Base-by-base conservation (phyloP, 2,113 vertebrate species). In the Carlito syrichta region DNA sequence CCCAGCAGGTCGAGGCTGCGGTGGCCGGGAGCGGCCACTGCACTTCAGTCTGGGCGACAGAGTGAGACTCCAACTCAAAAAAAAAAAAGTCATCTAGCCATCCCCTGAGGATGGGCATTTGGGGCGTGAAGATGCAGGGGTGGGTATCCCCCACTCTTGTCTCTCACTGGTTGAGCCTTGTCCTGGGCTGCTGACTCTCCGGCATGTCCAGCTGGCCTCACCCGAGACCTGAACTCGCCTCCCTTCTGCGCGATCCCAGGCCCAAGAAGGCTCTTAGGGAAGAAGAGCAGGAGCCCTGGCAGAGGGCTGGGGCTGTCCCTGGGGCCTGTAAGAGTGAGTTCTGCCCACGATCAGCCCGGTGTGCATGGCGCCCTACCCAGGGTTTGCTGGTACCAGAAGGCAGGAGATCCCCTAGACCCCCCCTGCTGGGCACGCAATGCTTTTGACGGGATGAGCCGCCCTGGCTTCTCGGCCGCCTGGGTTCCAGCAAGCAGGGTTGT, bases 171-270 rank as follows among this genome's bases (percentile, higher is more conserved):
- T 10, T 2, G 12, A 79, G 4, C 38, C 40, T 52, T 60, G 22
- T 38, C 74, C 19, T 63, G 56, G 66, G 25, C 38, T 50, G 4
- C 7, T 32, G 30, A 52, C 60, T 40, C 35, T 50, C 20, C 6
- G 30, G 73, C 23, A 11, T 1, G 2, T 23, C 66, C 17, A 25
- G 66, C 45, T 8, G 22, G 22, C 76, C 27, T 27, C 9, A 13
- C 40, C 22, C 17, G 16, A 68, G 54, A 30, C 30, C 6, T 8
- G 0, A 10, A 13, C 27, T 19, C 94, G 48, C 38, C 22, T 88
- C 12, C 38, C 13, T 8, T 45, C 6, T 9, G 32, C 48, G 7
- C 8, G 0, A 14, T 71, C 43, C 45, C 0, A 0, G 60, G 62
- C 58, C 5, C 23, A 30, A 2, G 77, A 38, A 71, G 25, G 16